Conservation (phyloP, 1,140 invertebrate genomes). For the Drosophila fuyamai region DNA sequence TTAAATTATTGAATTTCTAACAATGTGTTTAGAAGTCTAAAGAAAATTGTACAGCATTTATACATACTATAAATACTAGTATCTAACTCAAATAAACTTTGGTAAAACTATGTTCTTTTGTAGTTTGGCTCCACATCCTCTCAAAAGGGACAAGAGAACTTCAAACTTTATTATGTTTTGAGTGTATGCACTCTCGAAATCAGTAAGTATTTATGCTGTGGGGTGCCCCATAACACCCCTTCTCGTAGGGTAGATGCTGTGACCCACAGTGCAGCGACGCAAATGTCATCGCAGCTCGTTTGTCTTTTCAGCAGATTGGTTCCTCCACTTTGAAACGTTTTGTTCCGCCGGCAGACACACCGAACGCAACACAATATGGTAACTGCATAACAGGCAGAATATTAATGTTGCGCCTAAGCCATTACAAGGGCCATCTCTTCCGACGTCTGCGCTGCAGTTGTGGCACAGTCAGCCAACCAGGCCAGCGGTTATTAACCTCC, state of each 20-base stretch:
- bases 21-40: no score
- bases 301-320: constrained; percentile 53
- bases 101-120: no score
- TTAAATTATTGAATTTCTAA: neutral
- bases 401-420: constrained; percentile 53
- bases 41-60: no score
- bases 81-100: no score
- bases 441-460: constrained; percentile 31
- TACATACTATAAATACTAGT: no score
- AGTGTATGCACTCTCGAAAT: constrained; percentile 1
- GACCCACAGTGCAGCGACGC: constrained; percentile 1
- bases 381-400: constrained; percentile 57
- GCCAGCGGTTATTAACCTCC: constrained; percentile 54
- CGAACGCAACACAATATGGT: constrained; percentile 29
- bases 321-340: constrained; percentile 24
- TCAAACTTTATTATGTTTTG: neutral
- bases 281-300: constrained; percentile 52
- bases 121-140: neutral
- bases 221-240: neutral
- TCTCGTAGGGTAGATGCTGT: constrained; percentile 9
- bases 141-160: neutral
- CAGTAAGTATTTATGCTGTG: constrained; percentile 5
- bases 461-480: constrained; percentile 39
- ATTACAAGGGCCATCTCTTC: constrained; percentile 50
- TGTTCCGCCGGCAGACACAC: constrained; percentile 41